These are phyloP conservation scores for Pantherophis guttatus DNA, from an alignment of 2,113 vertebrate species.

Conservation along the genomic window DNA sequence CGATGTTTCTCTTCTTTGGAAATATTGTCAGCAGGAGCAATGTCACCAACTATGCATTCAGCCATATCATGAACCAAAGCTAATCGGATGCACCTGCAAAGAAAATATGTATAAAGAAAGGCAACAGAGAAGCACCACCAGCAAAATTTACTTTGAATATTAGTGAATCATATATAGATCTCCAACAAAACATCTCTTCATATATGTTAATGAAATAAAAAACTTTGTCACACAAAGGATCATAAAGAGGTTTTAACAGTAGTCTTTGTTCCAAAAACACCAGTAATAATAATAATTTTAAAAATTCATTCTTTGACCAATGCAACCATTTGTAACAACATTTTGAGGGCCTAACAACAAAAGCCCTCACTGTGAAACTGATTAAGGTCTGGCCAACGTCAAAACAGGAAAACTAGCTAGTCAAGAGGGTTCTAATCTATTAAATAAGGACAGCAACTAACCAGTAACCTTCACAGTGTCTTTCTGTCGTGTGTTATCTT, in stretches of 20 bases:
- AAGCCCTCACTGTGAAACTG: background rate
- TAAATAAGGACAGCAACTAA: background rate
- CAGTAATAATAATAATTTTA: background rate
- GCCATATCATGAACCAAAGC: constrained; percentile 97
- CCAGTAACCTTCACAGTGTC: background rate
- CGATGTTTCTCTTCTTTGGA: constrained; percentile 93
- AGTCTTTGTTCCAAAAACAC: background rate
- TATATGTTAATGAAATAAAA: background rate
- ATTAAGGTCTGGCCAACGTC: background rate
- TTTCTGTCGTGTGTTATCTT: background rate
- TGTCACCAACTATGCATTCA: constrained; percentile 97
- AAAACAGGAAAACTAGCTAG: background rate
- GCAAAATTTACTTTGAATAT: background rate
- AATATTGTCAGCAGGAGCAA: constrained; percentile 93
- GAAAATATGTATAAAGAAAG: constrained; percentile 44
- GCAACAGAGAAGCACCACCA: background rate
- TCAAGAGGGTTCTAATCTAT: background rate
- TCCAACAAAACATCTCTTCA: background rate
- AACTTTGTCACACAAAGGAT: background rate
- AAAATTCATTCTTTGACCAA: background rate
- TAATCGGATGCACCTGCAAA: constrained; percentile 86
- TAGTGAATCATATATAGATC: background rate
- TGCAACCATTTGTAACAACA: background rate
- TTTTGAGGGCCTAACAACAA: background rate
- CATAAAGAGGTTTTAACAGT: background rate